Base-by-base conservation (phyloP, 2,113 vertebrate genomes). In the Elachura formosa region DNA sequence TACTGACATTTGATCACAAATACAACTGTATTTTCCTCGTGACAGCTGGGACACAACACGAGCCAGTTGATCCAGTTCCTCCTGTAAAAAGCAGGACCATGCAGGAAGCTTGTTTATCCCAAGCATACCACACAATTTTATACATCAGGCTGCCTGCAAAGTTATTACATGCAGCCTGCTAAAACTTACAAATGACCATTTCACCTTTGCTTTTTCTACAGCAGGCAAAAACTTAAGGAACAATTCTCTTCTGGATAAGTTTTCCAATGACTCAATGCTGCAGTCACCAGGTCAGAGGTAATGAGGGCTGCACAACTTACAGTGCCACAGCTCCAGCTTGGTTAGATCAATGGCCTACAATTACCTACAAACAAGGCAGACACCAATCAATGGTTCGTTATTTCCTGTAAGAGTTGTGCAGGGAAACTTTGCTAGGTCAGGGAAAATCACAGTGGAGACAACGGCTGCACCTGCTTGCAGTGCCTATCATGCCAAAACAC, bases 311-410 rank as follows among this genome's bases (percentile, higher is more conserved):
- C 90, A 96, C 88, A 95, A 76, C 73, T 94, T 93, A 96, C 48
- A 54, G 76, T 72, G 36, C 93, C 91, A 83, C 55, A 89, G 87
- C 88, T 96, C 93, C 94, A 90, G 94, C 95, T 88, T 84, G 36
- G 92, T 91, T 94, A 97, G 97, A 98, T 98, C 97, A 97, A 98
- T 98, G 96, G 96, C 91, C 96, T 97, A 92, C 97, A 98, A 98
- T 98, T 98, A 98, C 97, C 97, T 97, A 97, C 97, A 97, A 98
- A 98, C 97, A 97, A 97, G 97, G 96, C 96, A 97, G 97, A 97
- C 97, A 97, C 95, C 96, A 97, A 98, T 98, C 97, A 97, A 97
- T 98, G 96, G 95, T 92, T 96, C 97, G 95, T 97, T 98, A 96
- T 71, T 96, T 97, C 96, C 96, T 97, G 95, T 94, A 97, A 91